These are phyloP conservation scores for Agonopterix subpropinquella DNA, from an alignment of 2,888 invertebrate species.

Conservation along the genomic window DNA sequence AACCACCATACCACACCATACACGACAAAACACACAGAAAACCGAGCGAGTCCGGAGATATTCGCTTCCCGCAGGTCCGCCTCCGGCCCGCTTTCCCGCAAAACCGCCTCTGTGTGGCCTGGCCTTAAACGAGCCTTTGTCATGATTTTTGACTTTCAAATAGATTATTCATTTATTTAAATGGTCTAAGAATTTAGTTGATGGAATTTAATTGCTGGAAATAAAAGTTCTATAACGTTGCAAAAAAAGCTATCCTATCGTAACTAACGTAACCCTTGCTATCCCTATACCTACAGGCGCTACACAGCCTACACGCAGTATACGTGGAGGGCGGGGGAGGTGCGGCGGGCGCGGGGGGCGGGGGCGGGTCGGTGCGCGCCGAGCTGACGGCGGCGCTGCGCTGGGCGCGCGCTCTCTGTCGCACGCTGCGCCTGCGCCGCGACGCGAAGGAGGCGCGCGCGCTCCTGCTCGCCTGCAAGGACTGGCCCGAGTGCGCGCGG, in stretches of 20 bases:
- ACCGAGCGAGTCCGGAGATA: too few species aligned
- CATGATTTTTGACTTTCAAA: too few species aligned
- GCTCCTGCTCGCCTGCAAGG: conserved; percentile 83
- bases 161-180: too few species aligned
- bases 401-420: conserved; percentile 83
- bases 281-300: conserved; percentile 75
- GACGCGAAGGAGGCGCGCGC: conserved; percentile 81
- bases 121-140: too few species aligned
- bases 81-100: too few species aligned
- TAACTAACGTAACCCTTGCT: neutral
- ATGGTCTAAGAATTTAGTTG: too few species aligned
- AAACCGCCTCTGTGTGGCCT: too few species aligned
- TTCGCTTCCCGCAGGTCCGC: too few species aligned
- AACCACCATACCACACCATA: too few species aligned
- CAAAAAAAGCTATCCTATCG: neutral
- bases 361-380: conserved; percentile 84
- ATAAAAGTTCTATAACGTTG: too few species aligned
- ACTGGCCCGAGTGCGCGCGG: conserved; percentile 91
- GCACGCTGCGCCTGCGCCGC: conserved; percentile 81
- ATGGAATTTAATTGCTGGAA: too few species aligned
- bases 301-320: conserved; percentile 94
- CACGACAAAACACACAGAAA: too few species aligned
- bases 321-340: conserved; percentile 85
- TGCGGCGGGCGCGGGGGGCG: conserved; percentile 39
- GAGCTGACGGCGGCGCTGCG: conserved; percentile 90